phyloP scores from a whole-genome alignment of 1,140 invertebrate species.

The Pentalonia nigronervosa region DNA sequence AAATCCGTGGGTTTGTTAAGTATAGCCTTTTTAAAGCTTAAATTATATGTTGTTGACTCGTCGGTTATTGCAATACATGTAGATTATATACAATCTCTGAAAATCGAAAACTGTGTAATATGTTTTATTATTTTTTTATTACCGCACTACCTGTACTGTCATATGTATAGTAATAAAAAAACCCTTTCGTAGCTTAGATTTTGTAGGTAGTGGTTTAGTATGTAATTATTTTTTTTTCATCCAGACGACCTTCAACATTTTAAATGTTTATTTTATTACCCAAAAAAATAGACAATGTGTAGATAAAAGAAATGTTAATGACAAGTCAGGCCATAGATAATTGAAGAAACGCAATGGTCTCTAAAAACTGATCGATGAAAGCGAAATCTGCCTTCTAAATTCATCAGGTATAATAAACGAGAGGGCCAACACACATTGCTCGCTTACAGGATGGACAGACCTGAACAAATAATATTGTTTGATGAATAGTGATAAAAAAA shows the following conservation, averaged over 20 bases:
- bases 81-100: neutral
- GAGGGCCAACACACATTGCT: neutral
- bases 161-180: neutral
- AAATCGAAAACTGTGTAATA: neutral
- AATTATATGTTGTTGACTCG: neutral
- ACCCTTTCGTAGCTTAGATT: neutral
- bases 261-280: neutral
- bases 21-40: neutral
- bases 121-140: neutral
- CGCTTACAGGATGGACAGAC: conserved; percentile 15
- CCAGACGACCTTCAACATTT: neutral
- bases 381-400: conserved; percentile 29
- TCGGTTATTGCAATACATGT: neutral
- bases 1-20: no score
- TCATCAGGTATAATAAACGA: conserved; percentile 6
- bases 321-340: conserved; percentile 38
- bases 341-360: conserved; percentile 25
- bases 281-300: neutral
- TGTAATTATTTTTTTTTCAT: neutral
- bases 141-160: neutral
- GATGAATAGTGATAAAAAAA: neutral
- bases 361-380: conserved; percentile 44
- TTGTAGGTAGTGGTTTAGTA: neutral
- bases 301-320: conserved; percentile 18
- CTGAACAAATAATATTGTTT: conserved; percentile 24